phyloP scores from a whole-genome alignment of 2,888 invertebrate genomes.

The Diarsia rubi region DNA sequence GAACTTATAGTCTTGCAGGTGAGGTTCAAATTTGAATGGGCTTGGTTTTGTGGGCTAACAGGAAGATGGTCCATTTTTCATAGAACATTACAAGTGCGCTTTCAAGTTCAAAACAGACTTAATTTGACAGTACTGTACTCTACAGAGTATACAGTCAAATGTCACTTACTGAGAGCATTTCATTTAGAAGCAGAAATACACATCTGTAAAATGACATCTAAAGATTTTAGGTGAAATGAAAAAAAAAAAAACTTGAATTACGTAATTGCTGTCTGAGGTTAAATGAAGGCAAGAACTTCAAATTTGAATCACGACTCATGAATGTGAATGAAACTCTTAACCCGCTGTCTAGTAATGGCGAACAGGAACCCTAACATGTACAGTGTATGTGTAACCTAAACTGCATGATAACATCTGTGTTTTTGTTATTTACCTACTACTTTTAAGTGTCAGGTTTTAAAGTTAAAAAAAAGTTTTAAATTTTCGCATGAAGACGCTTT shows the following conservation, averaged over 20 bases:
- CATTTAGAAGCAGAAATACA: background rate
- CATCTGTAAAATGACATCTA: background rate
- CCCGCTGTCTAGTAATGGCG: conserved; percentile 54
- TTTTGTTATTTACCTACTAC: conserved; percentile 76
- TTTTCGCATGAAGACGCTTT: conserved; percentile 81
- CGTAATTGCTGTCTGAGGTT: background rate
- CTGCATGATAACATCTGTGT: conserved; percentile 81
- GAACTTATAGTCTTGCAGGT: conserved; percentile 28
- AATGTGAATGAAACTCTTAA: conserved; percentile 57
- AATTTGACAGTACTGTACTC: background rate
- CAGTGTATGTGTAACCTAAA: conserved; percentile 62
- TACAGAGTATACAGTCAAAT: background rate
- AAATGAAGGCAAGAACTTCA: conserved; percentile 6
- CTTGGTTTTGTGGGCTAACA: conserved; percentile 9
- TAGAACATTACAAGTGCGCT: background rate
- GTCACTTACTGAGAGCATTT: background rate
- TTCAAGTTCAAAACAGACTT: no score
- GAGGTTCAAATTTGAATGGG: conserved; percentile 66
- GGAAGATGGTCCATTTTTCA: background rate
- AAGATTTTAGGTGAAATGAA: no score
- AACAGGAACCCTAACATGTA: conserved; percentile 63
- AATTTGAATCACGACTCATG: conserved; percentile 61
- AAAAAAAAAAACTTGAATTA: no score
- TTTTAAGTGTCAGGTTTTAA: conserved; percentile 47
- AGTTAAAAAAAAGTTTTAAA: conserved; percentile 34